Evolutionary conservation across 2,888 invertebrate species (phyloP).

Genomic region (Cheilosia pagana): DNA sequence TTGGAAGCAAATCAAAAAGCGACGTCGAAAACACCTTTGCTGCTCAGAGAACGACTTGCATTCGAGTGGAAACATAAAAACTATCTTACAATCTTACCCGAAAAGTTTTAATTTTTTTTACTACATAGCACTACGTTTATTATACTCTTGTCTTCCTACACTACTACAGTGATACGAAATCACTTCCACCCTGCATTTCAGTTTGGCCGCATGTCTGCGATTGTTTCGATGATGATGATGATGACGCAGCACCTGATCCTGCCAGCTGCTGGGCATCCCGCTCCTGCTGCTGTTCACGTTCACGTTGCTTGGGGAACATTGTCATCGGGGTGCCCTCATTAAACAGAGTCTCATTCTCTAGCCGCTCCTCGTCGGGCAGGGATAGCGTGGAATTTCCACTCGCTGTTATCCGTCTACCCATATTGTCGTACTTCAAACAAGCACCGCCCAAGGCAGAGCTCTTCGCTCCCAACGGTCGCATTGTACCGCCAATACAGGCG

Average conservation of each 20-base stretch:
- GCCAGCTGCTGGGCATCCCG: conserved; percentile 70
- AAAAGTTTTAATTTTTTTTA: conserved; percentile 18
- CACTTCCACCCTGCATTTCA: conserved; percentile 77
- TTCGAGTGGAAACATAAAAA: conserved; percentile 14
- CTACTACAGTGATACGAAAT: conserved; percentile 84
- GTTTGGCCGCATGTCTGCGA: conserved; percentile 72
- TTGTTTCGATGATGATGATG: conserved; percentile 76
- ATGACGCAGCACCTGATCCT: conserved; percentile 75
- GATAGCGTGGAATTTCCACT: conserved; percentile 95
- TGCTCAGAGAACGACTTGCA: not conserved
- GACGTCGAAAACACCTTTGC: not conserved
- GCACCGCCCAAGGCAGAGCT: conserved; percentile 77
- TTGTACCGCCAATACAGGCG: conserved; percentile 74
- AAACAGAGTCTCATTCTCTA: conserved; percentile 82
- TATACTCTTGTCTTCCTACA: conserved; percentile 71
- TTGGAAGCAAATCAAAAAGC: not conserved
- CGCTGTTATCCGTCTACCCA: conserved; percentile 94
- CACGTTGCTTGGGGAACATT: conserved; percentile 72
- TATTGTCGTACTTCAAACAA: conserved; percentile 91
- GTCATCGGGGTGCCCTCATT: conserved; percentile 79
- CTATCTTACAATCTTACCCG: conserved; percentile 44
- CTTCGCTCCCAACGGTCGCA: conserved; percentile 79
- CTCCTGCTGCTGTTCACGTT: conserved; percentile 73
- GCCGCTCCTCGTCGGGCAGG: conserved; percentile 87
- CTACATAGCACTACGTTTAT: conserved; percentile 59